phyloP scores from a whole-genome alignment of 2,113 vertebrate genomes.

The Willisornis vidua region DNA sequence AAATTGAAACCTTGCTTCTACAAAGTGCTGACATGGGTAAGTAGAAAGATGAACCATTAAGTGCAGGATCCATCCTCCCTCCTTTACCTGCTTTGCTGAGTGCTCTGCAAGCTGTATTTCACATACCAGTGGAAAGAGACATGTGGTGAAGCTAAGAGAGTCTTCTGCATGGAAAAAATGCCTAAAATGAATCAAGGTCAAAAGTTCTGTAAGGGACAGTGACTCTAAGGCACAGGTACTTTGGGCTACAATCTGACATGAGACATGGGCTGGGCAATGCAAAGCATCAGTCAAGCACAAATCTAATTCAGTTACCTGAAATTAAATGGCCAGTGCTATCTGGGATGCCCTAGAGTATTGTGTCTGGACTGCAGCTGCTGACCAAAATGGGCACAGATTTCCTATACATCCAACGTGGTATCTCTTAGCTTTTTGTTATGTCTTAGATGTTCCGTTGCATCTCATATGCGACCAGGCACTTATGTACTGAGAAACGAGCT shows the following conservation, averaged over 20 bases:
- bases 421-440: neutral
- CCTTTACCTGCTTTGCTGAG: neutral
- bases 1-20: conserved; percentile 54
- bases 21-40: conserved; percentile 8
- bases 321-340: neutral
- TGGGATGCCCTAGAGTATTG: neutral
- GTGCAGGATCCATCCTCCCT: neutral
- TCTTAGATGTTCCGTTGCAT: neutral
- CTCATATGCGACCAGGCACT: neutral
- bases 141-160: neutral
- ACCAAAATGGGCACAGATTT: neutral
- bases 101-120: neutral
- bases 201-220: neutral
- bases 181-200: neutral
- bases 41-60: neutral
- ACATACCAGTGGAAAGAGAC: neutral
- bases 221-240: neutral
- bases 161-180: neutral
- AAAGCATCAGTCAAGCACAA: neutral
- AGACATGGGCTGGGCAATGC: neutral
- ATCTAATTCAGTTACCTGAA: neutral
- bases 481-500: neutral
- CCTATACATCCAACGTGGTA: rapidly evolving
- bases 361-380: neutral
- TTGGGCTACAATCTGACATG: neutral